Evolutionary conservation across 2,888 invertebrate genomes (phyloP).

Genomic region (Tiliacea aurago): DNA sequence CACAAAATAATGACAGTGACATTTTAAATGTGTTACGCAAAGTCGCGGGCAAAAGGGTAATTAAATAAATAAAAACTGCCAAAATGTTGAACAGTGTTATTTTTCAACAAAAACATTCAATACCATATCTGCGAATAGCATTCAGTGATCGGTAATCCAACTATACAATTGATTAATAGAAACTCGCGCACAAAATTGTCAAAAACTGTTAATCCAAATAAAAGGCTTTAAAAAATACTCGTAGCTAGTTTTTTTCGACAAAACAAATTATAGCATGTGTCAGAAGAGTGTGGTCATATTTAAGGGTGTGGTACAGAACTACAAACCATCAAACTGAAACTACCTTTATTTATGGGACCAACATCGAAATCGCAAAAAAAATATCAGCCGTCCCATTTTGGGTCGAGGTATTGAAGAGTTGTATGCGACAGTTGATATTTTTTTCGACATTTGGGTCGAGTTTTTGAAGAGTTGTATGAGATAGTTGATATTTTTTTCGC

Average conservation of each 20-base stretch:
- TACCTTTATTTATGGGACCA: no score
- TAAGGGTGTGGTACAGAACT: neutral
- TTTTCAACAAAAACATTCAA: conserved; percentile 17
- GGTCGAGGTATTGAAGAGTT: neutral
- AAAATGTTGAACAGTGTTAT: conserved; percentile 1
- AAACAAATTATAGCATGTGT: no score
- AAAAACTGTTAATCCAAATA: conserved; percentile 16
- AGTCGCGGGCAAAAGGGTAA: neutral
- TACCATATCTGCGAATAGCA: conserved; percentile 24
- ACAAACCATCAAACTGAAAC: neutral
- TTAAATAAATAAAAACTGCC: neutral
- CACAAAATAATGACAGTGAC: no score
- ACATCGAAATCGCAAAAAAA: no score
- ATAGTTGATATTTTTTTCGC: neutral
- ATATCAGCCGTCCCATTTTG: no score
- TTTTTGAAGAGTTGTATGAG: neutral
- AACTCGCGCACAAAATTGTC: conserved; percentile 13
- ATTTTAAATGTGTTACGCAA: no score
- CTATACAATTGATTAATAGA: conserved; percentile 22
- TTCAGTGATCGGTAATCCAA: conserved; percentile 27
- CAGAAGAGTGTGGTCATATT: neutral
- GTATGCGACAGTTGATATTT: neutral
- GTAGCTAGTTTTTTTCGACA: neutral
- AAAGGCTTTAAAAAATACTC: conserved; percentile 8
- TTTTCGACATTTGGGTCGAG: neutral